Evolutionary conservation across 2,888 invertebrate species (phyloP), one percentile per base, ranked within the genome.

Genomic region (Agrotis ipsilon): DNA sequence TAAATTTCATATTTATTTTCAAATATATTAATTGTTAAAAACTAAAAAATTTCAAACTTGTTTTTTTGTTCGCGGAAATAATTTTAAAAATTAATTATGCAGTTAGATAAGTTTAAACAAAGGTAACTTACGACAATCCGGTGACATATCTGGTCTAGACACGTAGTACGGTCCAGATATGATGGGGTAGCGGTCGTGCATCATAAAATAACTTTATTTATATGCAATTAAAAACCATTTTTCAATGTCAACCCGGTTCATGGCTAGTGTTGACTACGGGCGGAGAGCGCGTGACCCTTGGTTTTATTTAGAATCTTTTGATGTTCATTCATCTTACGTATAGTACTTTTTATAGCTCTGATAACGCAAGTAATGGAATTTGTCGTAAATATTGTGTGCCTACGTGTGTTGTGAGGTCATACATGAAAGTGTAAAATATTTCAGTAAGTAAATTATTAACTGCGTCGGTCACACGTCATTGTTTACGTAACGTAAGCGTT

Each of bases 231-330:
- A 72, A 69, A 65, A 32, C 72, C 51, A 64, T 63, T 69, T 85
- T 89, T 89, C 90, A 91, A 90, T 90, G 89, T 88, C 89, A 89
- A 83, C 78, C 68, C 85, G 74, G 83, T 88, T 88, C 87, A 86
- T 86, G 88, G 84, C 80, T 80, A 45, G 61, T 57, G 76, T 62
- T 72, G 80, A 87, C 92, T 90, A 92, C 89, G 84, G 80, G 80
- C 71, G 78, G 48, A 72, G 65, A 71, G 79, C 75, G 85, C 64
- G 75, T 82, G 83, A 80, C 81, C 85, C 84, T 78, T 75, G 84
- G 87, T 93, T 93, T 92, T 94, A 93, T 92, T 91, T 86, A 79
- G 83, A 82, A 14, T 32, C n/a, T 6, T 80, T 80, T 80, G 76
- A 75, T 87, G 87, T 87, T 81, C 88, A 90, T 88, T 90, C 85